Evolutionary conservation across 2,888 invertebrate species (phyloP).

Genomic region (Dryococelus australis): DNA sequence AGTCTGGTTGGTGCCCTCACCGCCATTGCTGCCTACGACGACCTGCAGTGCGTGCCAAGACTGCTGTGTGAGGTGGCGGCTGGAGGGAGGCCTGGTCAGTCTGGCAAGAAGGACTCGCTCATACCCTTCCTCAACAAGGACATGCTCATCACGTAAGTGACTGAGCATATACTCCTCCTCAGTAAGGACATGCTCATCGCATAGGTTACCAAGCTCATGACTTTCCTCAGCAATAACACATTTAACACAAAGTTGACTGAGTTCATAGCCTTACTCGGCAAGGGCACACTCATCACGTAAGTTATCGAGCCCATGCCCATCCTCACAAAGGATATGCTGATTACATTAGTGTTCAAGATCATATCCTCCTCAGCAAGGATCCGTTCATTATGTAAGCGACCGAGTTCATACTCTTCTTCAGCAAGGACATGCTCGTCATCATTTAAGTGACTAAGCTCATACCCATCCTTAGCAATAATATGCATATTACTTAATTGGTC

Average conservation of each 20-base stretch:
- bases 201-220: slow-evolving; percentile 60
- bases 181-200: slow-evolving; percentile 62
- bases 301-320: slow-evolving; percentile 50
- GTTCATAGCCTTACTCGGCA: slow-evolving; percentile 51
- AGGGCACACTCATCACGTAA: slow-evolving; percentile 66
- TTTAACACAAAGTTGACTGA: slow-evolving; percentile 65
- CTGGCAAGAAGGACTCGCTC: slow-evolving; percentile 57
- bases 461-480: background rate
- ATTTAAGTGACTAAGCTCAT: too few relatives aligned
- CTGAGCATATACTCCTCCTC: slow-evolving; percentile 49
- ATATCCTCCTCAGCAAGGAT: too few relatives aligned
- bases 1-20: slow-evolving; percentile 60
- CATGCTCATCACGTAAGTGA: slow-evolving; percentile 67
- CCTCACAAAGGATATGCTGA: slow-evolving; percentile 39
- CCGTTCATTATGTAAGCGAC: too few relatives aligned
- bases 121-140: slow-evolving; percentile 53
- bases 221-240: slow-evolving; percentile 56
- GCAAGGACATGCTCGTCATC: too few relatives aligned
- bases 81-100: slow-evolving; percentile 60
- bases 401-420: too few relatives aligned
- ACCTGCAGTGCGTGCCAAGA: slow-evolving; percentile 79
- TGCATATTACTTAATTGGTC: too few relatives aligned
- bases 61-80: slow-evolving; percentile 80
- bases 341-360: slow-evolving; percentile 7
- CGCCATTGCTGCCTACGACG: slow-evolving; percentile 74